Evolutionary conservation across 2,888 invertebrate genomes (phyloP), one percentile per base, ranked within the genome.

Genomic region (Hemaris fuciformis): DNA sequence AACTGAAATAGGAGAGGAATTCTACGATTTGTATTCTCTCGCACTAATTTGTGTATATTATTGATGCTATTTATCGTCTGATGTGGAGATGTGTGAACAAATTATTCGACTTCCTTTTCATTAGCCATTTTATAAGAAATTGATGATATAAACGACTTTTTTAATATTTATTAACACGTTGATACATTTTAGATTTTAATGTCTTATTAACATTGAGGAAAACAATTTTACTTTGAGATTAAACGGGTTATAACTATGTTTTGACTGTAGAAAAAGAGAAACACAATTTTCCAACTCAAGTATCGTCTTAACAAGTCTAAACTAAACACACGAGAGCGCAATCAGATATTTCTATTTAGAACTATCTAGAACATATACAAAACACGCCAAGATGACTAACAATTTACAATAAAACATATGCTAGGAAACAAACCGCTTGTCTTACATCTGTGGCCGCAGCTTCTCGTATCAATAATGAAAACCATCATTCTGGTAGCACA

Each of bases 401-500:
- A 38, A 10, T 3, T n/a, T 10, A 15, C 4, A 10, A 10, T 4
- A 31, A 31, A 27, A 31, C 18, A 31, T n/a, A 18, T 18, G 1
- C 8, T 8, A 23, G 45, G 10, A 45, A 4, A 18, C 31, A 53
- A 60, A 22, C 20, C 27, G 25, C 38, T 15, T 22, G 23, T 53
- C 48, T 53, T 6, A 8, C 41, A 60, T 38, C 53, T 41, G 38
- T 41, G 41, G 25, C 41, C 48, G 48, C 48, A 27, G 46, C 48
- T 53, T 41, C 48, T 23, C 27, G 41, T 41, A 41, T 60, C 53
- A 69, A 67, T 66, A 67, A 73, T 73, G 71, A 70, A 25, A 61
- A 71, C 71, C 72, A 73, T 69, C 71, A 71, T 69, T 68, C 66
- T 63, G 68, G 68, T 69, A 72, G 61, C 61, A 57, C 45, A 57